Conservation (phyloP, 2,888 invertebrate genomes). For the Agrochola litura region DNA sequence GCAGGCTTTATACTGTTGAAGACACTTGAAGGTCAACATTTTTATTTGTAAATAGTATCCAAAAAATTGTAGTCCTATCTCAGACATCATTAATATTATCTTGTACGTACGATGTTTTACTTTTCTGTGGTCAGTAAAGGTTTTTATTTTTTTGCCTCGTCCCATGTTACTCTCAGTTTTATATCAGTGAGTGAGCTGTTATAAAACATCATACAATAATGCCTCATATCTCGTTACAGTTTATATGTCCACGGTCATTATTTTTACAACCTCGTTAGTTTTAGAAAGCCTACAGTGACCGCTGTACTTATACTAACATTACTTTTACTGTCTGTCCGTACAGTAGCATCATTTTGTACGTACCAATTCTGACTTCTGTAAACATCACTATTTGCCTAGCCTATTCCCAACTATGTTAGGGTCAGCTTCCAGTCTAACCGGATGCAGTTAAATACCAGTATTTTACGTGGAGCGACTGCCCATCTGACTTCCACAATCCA, state of each 20-base stretch:
- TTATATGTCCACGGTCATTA: slow-evolving; percentile 5
- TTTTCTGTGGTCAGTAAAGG: not conserved
- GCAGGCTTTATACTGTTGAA: too few species aligned
- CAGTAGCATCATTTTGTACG: not conserved
- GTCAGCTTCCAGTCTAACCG: too few species aligned
- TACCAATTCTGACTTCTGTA: too few species aligned
- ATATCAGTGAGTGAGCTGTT: not conserved
- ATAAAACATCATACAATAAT: slow-evolving; percentile 4
- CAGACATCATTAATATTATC: not conserved
- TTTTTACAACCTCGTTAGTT: slow-evolving; percentile 24
- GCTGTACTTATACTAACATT: not conserved
- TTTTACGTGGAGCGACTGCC: too few species aligned
- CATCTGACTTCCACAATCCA: too few species aligned
- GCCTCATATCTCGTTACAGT: not conserved
- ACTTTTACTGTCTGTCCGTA: not conserved
- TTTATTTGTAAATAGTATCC: not conserved
- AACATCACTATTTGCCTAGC: not conserved
- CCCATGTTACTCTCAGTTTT: not conserved
- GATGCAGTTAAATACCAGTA: too few species aligned
- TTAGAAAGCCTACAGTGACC: slow-evolving; percentile 5
- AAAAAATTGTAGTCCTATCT: not conserved
- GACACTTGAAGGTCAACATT: too few species aligned
- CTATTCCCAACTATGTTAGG: too few species aligned
- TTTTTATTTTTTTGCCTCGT: not conserved
- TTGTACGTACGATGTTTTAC: not conserved